Evolutionary conservation across 2,113 vertebrate genomes (phyloP).

Genomic region (Sinocyclocheilus grahami): DNA sequence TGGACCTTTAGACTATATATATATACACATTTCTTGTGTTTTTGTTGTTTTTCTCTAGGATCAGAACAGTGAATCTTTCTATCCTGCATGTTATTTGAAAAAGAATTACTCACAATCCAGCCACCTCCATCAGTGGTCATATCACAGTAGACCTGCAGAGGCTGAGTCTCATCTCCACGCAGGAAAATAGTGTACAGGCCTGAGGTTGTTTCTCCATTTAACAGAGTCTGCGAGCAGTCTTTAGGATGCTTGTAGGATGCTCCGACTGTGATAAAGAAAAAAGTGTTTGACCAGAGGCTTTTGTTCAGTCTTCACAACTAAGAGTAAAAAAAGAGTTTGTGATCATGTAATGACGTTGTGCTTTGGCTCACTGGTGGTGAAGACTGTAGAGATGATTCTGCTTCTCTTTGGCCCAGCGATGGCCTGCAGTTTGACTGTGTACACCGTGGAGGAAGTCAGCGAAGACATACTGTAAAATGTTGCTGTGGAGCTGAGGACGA

Average conservation of each 20-base stretch:
- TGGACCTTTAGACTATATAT: no score
- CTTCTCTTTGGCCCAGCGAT: constrained; percentile 83
- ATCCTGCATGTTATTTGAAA: not conserved
- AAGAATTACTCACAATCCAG: constrained; percentile 90
- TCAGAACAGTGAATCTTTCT: not conserved
- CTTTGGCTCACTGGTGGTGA: constrained; percentile 87
- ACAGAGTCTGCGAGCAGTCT: constrained; percentile 92
- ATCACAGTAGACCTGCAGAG: constrained; percentile 91
- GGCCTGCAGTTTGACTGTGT: constrained; percentile 86
- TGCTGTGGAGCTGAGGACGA: constrained; percentile 83
- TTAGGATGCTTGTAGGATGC: constrained; percentile 88
- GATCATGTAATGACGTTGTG: not conserved
- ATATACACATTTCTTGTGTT: no score
- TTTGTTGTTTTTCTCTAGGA: no score
- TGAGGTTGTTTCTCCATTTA: constrained; percentile 88
- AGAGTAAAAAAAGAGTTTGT: not conserved
- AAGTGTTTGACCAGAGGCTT: not conserved
- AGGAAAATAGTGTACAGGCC: constrained; percentile 89
- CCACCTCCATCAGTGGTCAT: constrained; percentile 93
- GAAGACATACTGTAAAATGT: constrained; percentile 87
- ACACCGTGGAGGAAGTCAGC: constrained; percentile 86
- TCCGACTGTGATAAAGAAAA: constrained; percentile 75
- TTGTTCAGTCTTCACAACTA: not conserved
- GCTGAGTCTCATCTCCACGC: constrained; percentile 84
- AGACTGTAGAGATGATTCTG: constrained; percentile 77